Base-by-base conservation (phyloP, 1,140 invertebrate species). In the Drosophila pandora region DNA sequence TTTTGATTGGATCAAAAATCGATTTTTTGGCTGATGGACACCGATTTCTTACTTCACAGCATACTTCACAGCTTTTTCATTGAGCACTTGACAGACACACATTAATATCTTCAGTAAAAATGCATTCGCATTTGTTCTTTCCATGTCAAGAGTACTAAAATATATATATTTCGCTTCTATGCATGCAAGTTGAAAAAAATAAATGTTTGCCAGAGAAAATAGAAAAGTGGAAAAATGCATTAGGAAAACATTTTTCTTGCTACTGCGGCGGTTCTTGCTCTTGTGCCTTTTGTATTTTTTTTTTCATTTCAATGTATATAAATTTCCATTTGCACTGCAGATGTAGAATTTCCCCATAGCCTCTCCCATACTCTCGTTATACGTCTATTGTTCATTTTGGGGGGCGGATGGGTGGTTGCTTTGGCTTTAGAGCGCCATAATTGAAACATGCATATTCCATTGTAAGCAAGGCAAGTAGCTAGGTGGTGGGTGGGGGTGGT, bases 401-500 rank as follows among this genome's bases (percentile, higher is more conserved):
- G 30, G 17, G 56, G 39, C 37, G 41, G 41, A 12, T 37, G 41
- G n/a, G n/a, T 43, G 50, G 56, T 49, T 34, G 70, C 45, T 57
- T 57, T 56, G 53, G 60, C 55, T 75, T 75, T 67, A 52, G 73
- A 76, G 63, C 73, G 72, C 55, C 73, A 76, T 76, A 76, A 69
- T 76, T 76, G 73, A 76, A 76, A 76, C 73, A 76, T 76, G 62
- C 73, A 76, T 76, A 76, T 76, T 60, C 73, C 73, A 76, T 76
- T 76, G 73, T 76, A 68, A 23, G 50, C 62, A 56, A 76, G 55
- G 39, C 73, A 69, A 76, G 62, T 65, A 54, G 61, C 48, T 53
- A 28, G 52, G 30, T 32, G 10, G 7, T n/a, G 7, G n/a, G 1
- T 8, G 32, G 22, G 34, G 17, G 3, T 9, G n/a, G 47, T 47